phyloP scores from a whole-genome alignment of 2,888 invertebrate genomes.

The Hyles lineata region DNA sequence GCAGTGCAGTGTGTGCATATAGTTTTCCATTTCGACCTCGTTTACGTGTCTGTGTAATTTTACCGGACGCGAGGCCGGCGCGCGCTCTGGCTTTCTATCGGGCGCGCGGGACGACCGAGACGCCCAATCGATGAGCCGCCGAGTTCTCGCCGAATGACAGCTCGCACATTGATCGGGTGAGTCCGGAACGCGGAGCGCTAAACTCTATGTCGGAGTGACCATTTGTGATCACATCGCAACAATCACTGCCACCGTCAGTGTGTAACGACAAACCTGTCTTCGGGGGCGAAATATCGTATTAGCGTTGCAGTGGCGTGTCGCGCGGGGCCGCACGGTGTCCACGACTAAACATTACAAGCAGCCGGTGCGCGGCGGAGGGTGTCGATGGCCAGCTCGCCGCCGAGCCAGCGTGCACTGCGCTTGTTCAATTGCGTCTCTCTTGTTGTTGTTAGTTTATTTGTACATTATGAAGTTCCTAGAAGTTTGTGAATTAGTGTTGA shows the following conservation, averaged over 20 bases:
- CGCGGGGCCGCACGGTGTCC: conserved; percentile 8
- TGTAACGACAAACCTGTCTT: conserved; percentile 49
- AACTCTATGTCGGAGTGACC: conserved; percentile 14
- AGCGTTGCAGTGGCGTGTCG: conserved; percentile 31
- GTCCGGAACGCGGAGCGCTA: conserved; percentile 45
- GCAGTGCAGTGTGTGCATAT: conserved; percentile 63
- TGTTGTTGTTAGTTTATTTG: conserved; percentile 61
- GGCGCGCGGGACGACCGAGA: conserved; percentile 55
- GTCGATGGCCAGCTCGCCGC: conserved; percentile 46
- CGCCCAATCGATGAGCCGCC: conserved; percentile 68
- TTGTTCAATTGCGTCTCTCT: conserved; percentile 68
- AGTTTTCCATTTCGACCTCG: conserved; percentile 73
- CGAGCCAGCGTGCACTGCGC: conserved; percentile 58
- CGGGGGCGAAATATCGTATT: conserved; percentile 10
- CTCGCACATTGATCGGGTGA: conserved; percentile 80
- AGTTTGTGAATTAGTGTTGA: conserved; percentile 28
- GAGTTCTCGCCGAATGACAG: conserved; percentile 66
- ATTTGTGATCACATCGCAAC: conserved; percentile 30
- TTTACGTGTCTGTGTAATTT: conserved; percentile 62
- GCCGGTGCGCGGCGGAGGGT: conserved; percentile 48
- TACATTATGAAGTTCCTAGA: conserved; percentile 57
- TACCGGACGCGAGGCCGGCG: conserved; percentile 58
- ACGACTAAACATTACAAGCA: conserved; percentile 46
- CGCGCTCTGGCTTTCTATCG: conserved; percentile 65
- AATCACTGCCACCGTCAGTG: conserved; percentile 21